These are phyloP conservation scores for Typhlichthys eigenmanni DNA, from an alignment of 2,797 vertebrate genomes.

Conservation along the genomic window DNA sequence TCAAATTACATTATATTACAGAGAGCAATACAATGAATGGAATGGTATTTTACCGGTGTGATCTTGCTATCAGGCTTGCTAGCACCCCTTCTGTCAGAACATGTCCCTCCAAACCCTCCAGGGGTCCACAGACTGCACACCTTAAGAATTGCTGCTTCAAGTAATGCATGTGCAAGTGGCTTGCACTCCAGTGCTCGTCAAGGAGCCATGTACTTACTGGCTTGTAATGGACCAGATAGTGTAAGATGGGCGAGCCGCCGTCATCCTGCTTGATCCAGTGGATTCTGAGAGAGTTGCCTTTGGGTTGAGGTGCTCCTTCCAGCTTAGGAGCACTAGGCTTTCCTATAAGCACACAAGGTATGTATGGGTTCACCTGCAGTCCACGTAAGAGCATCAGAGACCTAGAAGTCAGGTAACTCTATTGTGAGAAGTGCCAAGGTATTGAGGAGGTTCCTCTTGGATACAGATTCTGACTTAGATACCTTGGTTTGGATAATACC, in stretches of 20 bases:
- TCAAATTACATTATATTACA: not conserved
- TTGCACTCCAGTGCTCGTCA: not conserved
- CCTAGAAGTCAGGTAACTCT: slow-evolving; percentile 11
- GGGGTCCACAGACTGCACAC: too few relatives aligned
- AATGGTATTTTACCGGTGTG: not conserved
- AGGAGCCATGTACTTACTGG: slow-evolving; percentile 81
- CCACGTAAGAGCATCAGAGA: slow-evolving; percentile 13
- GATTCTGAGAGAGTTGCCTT: slow-evolving; percentile 90
- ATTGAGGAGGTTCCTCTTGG: slow-evolving; percentile 9
- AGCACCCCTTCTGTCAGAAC: not conserved
- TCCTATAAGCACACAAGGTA: slow-evolving; percentile 78
- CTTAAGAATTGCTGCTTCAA: not conserved
- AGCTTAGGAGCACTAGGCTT: slow-evolving; percentile 93
- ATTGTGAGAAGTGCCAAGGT: not conserved
- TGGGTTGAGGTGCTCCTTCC: slow-evolving; percentile 84
- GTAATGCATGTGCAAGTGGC: not conserved
- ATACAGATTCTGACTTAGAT: slow-evolving; percentile 5
- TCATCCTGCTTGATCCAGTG: slow-evolving; percentile 95
- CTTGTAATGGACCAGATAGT: slow-evolving; percentile 92
- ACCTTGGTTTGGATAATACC: not conserved
- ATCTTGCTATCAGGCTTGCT: too few relatives aligned
- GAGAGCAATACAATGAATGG: not conserved
- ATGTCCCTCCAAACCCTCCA: not conserved
- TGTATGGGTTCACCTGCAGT: not conserved
- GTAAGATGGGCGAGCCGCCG: slow-evolving; percentile 91